A percentile compares a stretch with the other conserved stretches of the same genome.
Conservation (phyloP, 2,797 vertebrate species). For the Lutjanus argentimaculatus region DNA sequence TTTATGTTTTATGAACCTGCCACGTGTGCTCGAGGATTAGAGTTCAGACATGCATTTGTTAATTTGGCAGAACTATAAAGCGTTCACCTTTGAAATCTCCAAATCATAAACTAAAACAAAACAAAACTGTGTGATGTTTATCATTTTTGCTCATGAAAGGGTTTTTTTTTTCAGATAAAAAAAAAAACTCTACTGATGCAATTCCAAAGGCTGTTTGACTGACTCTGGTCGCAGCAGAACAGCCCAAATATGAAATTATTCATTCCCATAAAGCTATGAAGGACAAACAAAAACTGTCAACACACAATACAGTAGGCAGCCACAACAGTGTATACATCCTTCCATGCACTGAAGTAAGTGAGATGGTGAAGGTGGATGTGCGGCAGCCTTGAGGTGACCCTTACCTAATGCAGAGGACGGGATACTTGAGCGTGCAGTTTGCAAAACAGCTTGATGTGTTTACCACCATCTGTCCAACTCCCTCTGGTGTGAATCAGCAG, state of each 20-base stretch:
- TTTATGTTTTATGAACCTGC: neutral
- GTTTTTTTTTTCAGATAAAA: conserved; percentile 23
- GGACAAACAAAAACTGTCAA: conserved; percentile 1
- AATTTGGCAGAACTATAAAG: conserved; percentile 27
- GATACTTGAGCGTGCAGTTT: conserved; percentile 38
- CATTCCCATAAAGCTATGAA: conserved; percentile 3
- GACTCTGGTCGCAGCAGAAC: conserved; percentile 5
- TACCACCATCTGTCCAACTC: conserved; percentile 73
- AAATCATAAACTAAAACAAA: conserved; percentile 9
- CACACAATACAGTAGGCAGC: neutral
- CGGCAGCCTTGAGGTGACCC: conserved; percentile 51
- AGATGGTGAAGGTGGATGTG: neutral
- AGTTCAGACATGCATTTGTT: neutral
- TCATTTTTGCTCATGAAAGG: conserved; percentile 23
- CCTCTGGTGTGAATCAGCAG: conserved; percentile 60
- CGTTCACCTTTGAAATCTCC: conserved; percentile 11
- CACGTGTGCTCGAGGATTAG: neutral
- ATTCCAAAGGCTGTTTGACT: conserved; percentile 11
- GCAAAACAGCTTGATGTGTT: conserved; percentile 72
- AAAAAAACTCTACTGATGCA: neutral
- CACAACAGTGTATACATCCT: neutral
- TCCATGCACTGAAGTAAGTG: neutral
- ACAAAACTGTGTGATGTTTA: conserved; percentile 16
- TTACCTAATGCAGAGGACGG: conserved; percentile 24
- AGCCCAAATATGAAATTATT: conserved; percentile 2